These are phyloP conservation scores for Napeogenes inachia DNA, from an alignment of 2,888 invertebrate genomes.

Conservation along the genomic window DNA sequence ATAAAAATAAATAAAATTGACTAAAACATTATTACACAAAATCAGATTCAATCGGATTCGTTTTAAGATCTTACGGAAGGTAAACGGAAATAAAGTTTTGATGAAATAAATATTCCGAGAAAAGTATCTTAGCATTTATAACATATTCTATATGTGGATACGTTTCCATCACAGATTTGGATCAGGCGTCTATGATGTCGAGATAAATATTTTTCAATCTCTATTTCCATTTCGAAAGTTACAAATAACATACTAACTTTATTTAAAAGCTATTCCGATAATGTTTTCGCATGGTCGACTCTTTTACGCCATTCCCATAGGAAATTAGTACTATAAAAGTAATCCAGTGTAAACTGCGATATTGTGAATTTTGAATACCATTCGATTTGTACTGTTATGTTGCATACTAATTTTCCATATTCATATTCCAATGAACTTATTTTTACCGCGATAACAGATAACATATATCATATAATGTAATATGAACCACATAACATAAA, in stretches of 20 bases:
- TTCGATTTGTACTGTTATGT: not conserved
- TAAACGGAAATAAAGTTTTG: constrained; percentile 23
- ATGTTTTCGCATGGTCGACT: constrained; percentile 19
- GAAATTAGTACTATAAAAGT: constrained; percentile 23
- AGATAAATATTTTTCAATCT: not conserved
- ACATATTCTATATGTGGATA: constrained; percentile 13
- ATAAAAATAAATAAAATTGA: constrained; percentile 1
- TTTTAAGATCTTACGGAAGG: constrained; percentile 12
- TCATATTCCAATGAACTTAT: not conserved
- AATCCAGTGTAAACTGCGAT: constrained; percentile 21
- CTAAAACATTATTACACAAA: constrained; percentile 2
- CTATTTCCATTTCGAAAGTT: not conserved
- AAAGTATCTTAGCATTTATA: constrained; percentile 17
- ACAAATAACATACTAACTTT: constrained; percentile 4
- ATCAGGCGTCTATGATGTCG: not conserved
- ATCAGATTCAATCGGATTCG: constrained; percentile 7
- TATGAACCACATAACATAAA: no score
- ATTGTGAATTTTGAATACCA: constrained; percentile 18
- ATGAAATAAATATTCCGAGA: constrained; percentile 16
- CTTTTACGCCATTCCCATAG: constrained; percentile 19
- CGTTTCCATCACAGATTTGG: constrained; percentile 12
- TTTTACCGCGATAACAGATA: not conserved
- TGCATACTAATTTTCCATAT: not conserved
- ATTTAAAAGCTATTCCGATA: constrained; percentile 17
- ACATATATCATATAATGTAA: no score